phyloP scores from a whole-genome alignment of 2,113 vertebrate genomes.

The Hyaena hyaena region DNA sequence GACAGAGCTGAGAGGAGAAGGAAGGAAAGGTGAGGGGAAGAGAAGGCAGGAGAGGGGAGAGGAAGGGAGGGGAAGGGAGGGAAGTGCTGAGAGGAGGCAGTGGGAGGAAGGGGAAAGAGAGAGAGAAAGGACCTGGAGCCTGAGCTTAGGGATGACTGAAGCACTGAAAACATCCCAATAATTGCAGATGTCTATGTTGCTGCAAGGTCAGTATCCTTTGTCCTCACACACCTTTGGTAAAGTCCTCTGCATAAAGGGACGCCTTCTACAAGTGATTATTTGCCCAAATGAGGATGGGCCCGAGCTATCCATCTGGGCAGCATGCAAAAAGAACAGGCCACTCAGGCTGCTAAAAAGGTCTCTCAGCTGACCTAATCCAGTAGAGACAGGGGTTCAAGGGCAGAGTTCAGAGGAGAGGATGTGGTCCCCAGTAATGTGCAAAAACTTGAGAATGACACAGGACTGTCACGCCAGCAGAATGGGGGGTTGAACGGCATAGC shows the following conservation, averaged over 20 bases:
- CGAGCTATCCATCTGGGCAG: background rate
- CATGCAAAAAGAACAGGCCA: background rate
- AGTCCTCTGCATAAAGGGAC: background rate
- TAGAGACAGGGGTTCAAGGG: background rate
- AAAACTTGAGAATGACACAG: background rate
- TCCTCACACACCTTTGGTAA: background rate
- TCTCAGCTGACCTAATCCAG: background rate
- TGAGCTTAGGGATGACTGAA: background rate
- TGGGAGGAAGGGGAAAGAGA: no score
- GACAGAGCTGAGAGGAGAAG: background rate
- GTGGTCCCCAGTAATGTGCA: background rate
- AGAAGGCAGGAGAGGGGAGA: fast-evolving
- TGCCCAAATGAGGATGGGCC: background rate
- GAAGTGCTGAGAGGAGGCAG: no score
- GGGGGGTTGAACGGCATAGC: background rate
- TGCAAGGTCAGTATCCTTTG: background rate
- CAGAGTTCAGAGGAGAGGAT: background rate
- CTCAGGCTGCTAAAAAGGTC: fast-evolving
- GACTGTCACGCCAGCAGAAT: background rate
- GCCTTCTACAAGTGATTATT: background rate
- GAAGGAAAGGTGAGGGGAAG: background rate
- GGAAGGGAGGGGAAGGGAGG: fast-evolving
- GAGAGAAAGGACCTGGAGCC: background rate
- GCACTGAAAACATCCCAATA: background rate
- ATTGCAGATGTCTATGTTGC: background rate